Evolutionary conservation across 1,140 invertebrate genomes (phyloP), one percentile per base, ranked within the genome.

Genomic region (Daktulosphaira vitifoliae): DNA sequence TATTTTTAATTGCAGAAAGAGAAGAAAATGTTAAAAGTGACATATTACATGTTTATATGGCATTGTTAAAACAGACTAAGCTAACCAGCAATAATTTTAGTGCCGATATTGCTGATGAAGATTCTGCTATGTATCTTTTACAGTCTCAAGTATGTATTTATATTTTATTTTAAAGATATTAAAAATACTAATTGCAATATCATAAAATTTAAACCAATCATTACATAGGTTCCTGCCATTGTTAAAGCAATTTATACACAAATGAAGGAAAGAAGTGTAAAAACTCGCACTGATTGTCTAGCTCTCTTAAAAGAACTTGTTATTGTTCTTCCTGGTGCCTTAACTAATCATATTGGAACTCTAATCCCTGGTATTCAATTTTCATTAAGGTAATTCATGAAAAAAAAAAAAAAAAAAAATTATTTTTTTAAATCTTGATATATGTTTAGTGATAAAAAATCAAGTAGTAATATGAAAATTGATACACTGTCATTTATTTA

Each of bases 1-100:
- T 26, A 38, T 48, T 13, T 62, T 15, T 33, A 42, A 62, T 78
- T 77, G 68, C 74, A 86, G 96, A 99, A 76, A 82, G 96, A 42
- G 96, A 99, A 78, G 96, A 99, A 78, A 98, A 96, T 76, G 96
- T 99, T 0, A 97, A 97, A 74, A 92, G 91, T 46, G 96, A 99
- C 73, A 95, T 99, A 50, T 92, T 98, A 72, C 90, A 94, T 71
- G 93, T 93, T 0, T 98, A 96, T 73, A 89, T 96, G 56, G 89
- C 92, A 1, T 75, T 99, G n/a, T 73, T 98, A 53, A 81, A 87
- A 68, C 92, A 95, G 75, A 96, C 93, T 0, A 84, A 85, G 66
- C 84, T 88, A 0, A 81, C 85, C 25, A 75, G 82, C 9, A 77
- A 76, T 29, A 76, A 81, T 8, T 88, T 89, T 74, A 82, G 84